Evolutionary conservation across 2,888 invertebrate genomes (phyloP).

Genomic region (Plagodis dolabraria): DNA sequence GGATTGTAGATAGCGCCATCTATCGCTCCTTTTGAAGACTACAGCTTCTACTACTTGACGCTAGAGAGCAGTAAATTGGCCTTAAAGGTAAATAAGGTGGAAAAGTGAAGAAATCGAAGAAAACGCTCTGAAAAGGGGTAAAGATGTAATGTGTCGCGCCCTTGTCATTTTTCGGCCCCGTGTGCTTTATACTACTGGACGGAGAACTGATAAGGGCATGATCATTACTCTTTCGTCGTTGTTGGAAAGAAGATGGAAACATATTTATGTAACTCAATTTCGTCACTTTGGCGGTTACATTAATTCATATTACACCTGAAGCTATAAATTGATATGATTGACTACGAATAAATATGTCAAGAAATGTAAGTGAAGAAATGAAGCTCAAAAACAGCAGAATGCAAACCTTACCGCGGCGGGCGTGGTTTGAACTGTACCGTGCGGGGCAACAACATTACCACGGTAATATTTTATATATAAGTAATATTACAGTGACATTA

Average conservation of each 20-base stretch:
- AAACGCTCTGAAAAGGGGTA: slow-evolving; percentile 3
- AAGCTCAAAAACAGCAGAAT: no score
- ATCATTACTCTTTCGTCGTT: slow-evolving; percentile 68
- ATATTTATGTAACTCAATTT: no score
- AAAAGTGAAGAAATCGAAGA: slow-evolving; percentile 31
- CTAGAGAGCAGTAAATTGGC: slow-evolving; percentile 48
- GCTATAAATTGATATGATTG: no score
- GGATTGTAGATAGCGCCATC: slow-evolving; percentile 49
- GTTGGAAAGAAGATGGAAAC: slow-evolving; percentile 26
- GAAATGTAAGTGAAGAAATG: no score
- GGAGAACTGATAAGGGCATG: slow-evolving; percentile 99
- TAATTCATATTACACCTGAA: no score
- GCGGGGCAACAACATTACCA: no score
- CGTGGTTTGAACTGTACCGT: no score
- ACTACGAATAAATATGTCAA: no score
- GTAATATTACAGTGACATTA: no score
- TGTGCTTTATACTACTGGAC: slow-evolving; percentile 93
- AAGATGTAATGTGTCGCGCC: slow-evolving; percentile 79
- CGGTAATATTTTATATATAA: no score
- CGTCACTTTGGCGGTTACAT: no score
- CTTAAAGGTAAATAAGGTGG: slow-evolving; percentile 20
- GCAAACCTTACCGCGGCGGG: no score
- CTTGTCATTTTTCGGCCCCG: slow-evolving; percentile 98
- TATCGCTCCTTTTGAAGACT: slow-evolving; percentile 22
- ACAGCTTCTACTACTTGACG: slow-evolving; percentile 43